Percentiles rank a stretch among this genome's conserved stretches.
phyloP scores from a whole-genome alignment of 2,113 vertebrate genomes.

The Athene cunicularia region DNA sequence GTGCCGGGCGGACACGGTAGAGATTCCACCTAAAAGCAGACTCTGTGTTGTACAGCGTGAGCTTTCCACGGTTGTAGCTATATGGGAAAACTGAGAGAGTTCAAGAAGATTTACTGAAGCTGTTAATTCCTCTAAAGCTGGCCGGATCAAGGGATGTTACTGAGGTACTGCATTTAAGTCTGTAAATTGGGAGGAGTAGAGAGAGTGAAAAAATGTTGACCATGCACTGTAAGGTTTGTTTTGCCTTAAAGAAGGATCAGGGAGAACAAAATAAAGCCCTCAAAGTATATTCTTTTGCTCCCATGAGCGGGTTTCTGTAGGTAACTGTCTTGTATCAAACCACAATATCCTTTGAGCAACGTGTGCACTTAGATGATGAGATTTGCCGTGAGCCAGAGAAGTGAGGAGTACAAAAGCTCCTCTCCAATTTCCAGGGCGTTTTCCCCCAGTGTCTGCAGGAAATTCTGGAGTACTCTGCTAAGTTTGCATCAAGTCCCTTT shows the following conservation, averaged over 20 bases:
- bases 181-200: background rate
- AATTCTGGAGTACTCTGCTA: background rate
- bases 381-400: background rate
- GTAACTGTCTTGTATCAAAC: background rate
- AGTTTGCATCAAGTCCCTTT: background rate
- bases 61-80: background rate
- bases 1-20: fast-evolving
- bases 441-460: background rate
- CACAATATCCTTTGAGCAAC: background rate
- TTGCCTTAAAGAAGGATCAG: background rate
- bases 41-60: fast-evolving
- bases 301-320: background rate
- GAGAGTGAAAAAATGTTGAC: background rate
- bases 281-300: background rate
- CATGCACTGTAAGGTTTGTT: background rate
- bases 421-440: background rate
- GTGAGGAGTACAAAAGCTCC: background rate
- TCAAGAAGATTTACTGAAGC: background rate
- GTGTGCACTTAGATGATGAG: background rate
- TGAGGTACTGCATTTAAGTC: background rate
- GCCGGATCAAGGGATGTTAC: background rate
- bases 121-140: background rate
- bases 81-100: background rate
- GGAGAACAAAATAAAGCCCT: background rate
- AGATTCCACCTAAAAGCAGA: background rate